Evolutionary conservation across 2,888 invertebrate species (phyloP), one percentile per base, ranked within the genome.

Genomic region (Trachelus stipa): DNA sequence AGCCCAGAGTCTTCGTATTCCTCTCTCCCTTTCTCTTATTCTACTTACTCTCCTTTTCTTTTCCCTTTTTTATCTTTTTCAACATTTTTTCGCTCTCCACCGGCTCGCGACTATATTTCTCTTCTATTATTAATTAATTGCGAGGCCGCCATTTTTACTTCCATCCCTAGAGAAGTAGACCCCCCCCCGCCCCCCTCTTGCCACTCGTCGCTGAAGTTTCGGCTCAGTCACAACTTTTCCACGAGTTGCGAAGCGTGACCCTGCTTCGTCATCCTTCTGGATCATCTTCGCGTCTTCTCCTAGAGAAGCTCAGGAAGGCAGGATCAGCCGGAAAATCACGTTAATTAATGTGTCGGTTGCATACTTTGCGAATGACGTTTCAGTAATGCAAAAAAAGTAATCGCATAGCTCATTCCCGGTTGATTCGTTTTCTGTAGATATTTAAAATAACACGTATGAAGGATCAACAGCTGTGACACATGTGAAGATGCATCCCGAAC

Each of bases 101-200:
- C 83, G 83, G 81, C 82, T 84, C 85, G 84, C 85, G 85, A 86
- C 85, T 85, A 83, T 83, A 80, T 84, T 15, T 69, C 69, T 85
- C 84, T 83, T 87, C 88, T 87, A 87, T 89, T 89, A 89, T 90
- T 90, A 90, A 90, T 90, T 90, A 90, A 90, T 90, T 89, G 89
- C 88, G 87, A 83, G 81, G 79, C 90, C 85, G 89, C 89, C 90
- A 90, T 90, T 89, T 90, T 90, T 74, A 86, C n/a, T 73, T 35
- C 9, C 34, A 15, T 15, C 77, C 73, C 40, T 56, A n/a, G 31
- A 12, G 35, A 1, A 35, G 35, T 12, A 73, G 35, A 74, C 69
- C 76, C 33, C 31, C 74, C 33, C 35, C 35, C n/a, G n/a, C 56
- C 35, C 69, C 1, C 74, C 30, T 23, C 74, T 31, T 3, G 15